Evolutionary conservation across 2,888 invertebrate species (phyloP).

Genomic region (Patella pellucida): DNA sequence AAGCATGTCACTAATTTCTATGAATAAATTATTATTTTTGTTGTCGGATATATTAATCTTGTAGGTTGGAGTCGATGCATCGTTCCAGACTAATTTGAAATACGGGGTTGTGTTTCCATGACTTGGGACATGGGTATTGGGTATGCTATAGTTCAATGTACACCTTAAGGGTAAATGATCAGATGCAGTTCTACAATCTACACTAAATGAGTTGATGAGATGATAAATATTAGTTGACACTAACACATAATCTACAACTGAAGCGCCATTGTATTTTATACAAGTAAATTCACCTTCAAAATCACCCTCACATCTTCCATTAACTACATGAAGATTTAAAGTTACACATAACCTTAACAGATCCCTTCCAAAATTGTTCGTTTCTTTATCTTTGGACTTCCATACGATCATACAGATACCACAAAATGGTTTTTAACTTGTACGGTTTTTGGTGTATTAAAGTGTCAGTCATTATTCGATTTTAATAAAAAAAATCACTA

Average conservation of each 20-base stretch:
- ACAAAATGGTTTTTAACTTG: too few relatives aligned
- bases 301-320: neutral
- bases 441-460: too few relatives aligned
- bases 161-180: neutral
- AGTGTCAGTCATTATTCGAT: too few relatives aligned
- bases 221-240: neutral
- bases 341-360: neutral
- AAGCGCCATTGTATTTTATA: slow-evolving; percentile 5
- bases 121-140: neutral
- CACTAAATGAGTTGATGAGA: neutral
- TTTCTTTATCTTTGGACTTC: slow-evolving; percentile 1
- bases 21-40: too few relatives aligned
- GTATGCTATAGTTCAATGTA: neutral
- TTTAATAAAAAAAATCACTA: too few relatives aligned
- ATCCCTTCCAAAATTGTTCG: neutral
- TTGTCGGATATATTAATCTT: too few relatives aligned
- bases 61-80: too few relatives aligned
- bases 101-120: too few relatives aligned
- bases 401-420: too few relatives aligned
- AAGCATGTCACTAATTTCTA: neutral
- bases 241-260: neutral
- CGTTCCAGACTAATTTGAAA: too few relatives aligned
- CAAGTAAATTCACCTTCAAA: neutral
- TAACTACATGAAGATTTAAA: neutral
- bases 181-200: neutral